phyloP scores from a whole-genome alignment of 1,140 invertebrate genomes.

The Melanaphis sacchari region DNA sequence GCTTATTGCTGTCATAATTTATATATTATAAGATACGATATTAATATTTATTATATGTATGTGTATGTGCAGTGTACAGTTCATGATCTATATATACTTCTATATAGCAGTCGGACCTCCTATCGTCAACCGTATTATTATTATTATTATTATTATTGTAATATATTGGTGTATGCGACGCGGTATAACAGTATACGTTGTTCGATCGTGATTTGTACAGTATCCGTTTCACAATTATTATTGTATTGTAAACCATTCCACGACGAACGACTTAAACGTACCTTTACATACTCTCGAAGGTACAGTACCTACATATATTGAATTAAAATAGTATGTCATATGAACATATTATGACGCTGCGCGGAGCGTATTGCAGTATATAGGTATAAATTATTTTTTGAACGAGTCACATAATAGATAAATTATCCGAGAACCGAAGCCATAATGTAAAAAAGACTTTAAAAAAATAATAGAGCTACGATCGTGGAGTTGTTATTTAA shows the following conservation, averaged over 20 bases:
- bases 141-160: neutral
- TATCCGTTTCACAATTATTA: slow-evolving; percentile 22
- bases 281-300: neutral
- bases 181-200: neutral
- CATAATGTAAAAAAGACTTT: neutral
- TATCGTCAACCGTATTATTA: neutral
- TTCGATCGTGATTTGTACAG: slow-evolving; percentile 40
- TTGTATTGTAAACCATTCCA: neutral
- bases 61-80: neutral
- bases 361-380: neutral
- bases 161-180: neutral
- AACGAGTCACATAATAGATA: neutral
- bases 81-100: neutral
- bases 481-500: neutral
- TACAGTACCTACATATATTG: neutral
- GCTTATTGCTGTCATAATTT: neutral
- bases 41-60: neutral
- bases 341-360: neutral
- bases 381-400: neutral
- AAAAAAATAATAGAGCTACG: neutral
- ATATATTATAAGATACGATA: slow-evolving; percentile 1
- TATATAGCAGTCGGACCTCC: neutral
- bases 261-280: neutral
- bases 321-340: neutral
- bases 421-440: neutral